Evolutionary conservation across 2,888 invertebrate genomes (phyloP).

Genomic region (Atrina japonica): DNA sequence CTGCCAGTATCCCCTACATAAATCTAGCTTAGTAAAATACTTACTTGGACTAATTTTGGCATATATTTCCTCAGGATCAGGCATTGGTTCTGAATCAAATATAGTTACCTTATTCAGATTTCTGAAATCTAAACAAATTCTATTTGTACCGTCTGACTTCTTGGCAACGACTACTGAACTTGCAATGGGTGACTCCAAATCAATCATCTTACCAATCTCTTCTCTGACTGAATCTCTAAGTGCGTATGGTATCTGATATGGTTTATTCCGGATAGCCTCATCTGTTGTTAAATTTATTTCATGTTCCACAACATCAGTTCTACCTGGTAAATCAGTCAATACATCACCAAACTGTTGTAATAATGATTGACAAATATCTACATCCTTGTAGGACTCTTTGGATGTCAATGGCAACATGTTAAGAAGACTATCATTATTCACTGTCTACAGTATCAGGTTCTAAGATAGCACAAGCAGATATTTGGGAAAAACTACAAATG

Average conservation of each 20-base stretch:
- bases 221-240: slow-evolving; percentile 22
- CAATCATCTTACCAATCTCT: slow-evolving; percentile 43
- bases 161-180: slow-evolving; percentile 48
- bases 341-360: slow-evolving; percentile 24
- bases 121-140: slow-evolving; percentile 49
- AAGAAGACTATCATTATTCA: too few relatives aligned
- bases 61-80: slow-evolving; percentile 47
- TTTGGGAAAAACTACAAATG: background rate
- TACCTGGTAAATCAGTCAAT: slow-evolving; percentile 36
- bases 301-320: slow-evolving; percentile 25
- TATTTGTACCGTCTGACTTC: slow-evolving; percentile 49
- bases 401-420: background rate
- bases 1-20: slow-evolving; percentile 52
- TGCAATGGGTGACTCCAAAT: slow-evolving; percentile 45
- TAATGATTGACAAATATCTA: slow-evolving; percentile 5
- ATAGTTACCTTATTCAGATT: slow-evolving; percentile 48
- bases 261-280: slow-evolving; percentile 32
- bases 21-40: slow-evolving; percentile 45
- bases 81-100: slow-evolving; percentile 54
- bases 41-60: slow-evolving; percentile 11
- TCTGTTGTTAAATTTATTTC: slow-evolving; percentile 28
- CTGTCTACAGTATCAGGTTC: background rate
- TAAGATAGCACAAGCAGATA: slow-evolving; percentile 9
- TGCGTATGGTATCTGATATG: slow-evolving; percentile 42
- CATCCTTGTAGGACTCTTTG: slow-evolving; percentile 7